Base-by-base conservation (phyloP, 2,113 vertebrate species). In the Elephas maximus region DNA sequence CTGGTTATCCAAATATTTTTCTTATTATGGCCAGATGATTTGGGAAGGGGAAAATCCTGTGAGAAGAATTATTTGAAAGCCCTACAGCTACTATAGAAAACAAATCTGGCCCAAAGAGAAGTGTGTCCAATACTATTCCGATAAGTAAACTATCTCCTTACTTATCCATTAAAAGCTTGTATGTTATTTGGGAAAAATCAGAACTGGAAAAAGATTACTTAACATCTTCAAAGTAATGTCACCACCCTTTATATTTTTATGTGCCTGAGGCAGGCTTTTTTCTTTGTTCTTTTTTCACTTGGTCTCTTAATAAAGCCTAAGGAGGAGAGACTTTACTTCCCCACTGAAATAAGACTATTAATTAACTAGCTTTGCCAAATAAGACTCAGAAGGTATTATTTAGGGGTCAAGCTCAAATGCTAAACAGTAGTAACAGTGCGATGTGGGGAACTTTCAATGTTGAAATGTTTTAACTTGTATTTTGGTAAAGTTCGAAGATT, bases 281-380 rank as follows among this genome's bases (percentile, higher is more conserved):
- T 74, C 95, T 15, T 96, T 93, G 76, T 94, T 96, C 76, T 97
- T 93, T 83, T 87, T 82, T 96, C 69, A 93, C 2, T 62, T 94
- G 65, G 37, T 88, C 77, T 95, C 85, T 90, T 80, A 95, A 51
- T 81, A 96, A 95, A 97, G 79, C 60, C 87, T 30, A 41, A 90
- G 82, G 23, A 95, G 18, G 23, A 90, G 44, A 93, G 37, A 88
- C 28, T 83, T 98, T 76, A 24, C 89, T 97, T 83, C 11, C 0
- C 88, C 95, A 93, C 90, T 0, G 8, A 98, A 95, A 88, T 1
- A 8, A 94, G 9, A 92, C 96, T 98, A 93, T 95, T 97, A 96
- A 98, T 98, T 99, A 98, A 97, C 88, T 81, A 1, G 2, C 53
- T 85, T 96, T 86, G 63, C 73, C 79, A 77, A 97, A 95, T 92